phyloP scores from a whole-genome alignment of 2,797 vertebrate species.

The Cyprinella venusta region DNA sequence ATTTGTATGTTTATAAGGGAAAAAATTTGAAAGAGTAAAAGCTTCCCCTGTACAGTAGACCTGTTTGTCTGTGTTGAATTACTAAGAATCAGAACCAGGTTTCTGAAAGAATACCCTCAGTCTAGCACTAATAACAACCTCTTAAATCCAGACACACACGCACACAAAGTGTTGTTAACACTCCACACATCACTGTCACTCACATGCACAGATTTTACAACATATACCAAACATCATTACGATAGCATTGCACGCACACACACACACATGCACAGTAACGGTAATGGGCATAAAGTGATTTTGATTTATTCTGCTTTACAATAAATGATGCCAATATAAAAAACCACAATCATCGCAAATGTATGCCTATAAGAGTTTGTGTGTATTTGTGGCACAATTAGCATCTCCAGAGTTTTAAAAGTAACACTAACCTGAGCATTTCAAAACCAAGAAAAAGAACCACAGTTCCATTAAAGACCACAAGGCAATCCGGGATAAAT shows the following conservation, averaged over 20 bases:
- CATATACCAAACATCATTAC: conserved; percentile 20
- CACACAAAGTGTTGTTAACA: conserved; percentile 16
- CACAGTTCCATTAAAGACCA: conserved; percentile 56
- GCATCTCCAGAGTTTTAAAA: conserved; percentile 56
- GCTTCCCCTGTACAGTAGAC: conserved; percentile 27
- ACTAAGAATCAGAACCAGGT: conserved; percentile 36
- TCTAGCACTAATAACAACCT: conserved; percentile 33
- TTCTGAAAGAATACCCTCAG: conserved; percentile 21
- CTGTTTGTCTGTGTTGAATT: conserved; percentile 37
- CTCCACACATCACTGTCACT: conserved; percentile 30
- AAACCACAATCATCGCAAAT: conserved; percentile 45
- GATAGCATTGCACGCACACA: not conserved
- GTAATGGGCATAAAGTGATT: conserved; percentile 39
- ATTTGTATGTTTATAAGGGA: conserved; percentile 1
- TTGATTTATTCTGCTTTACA: conserved; percentile 52
- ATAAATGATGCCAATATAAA: conserved; percentile 53
- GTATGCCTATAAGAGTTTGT: conserved; percentile 5
- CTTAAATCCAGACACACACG: conserved; percentile 24
- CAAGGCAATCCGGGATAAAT: conserved; percentile 50
- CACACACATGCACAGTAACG: not conserved
- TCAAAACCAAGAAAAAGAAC: conserved; percentile 49
- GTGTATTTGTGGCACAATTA: conserved; percentile 37
- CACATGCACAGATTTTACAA: conserved; percentile 38
- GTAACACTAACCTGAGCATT: conserved; percentile 43
- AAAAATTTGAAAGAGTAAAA: conserved; percentile 18